A percentile compares a stretch with the other conserved stretches of the same genome.
These are phyloP conservation scores for Andrena dorsata DNA, from an alignment of 2,888 invertebrate species.

Conservation along the genomic window DNA sequence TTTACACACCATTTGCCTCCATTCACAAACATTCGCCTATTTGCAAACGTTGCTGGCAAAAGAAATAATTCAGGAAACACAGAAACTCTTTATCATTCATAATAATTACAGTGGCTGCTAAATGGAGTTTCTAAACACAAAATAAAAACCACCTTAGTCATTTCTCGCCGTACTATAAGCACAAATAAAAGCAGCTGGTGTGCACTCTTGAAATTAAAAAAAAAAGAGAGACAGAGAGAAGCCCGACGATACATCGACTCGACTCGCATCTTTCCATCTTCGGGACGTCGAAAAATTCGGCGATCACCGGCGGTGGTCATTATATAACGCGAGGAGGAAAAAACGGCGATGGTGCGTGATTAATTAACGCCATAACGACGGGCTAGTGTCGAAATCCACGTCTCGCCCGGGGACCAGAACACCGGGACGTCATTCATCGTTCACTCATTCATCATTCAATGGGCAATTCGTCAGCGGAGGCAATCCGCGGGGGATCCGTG, in stretches of 20 bases:
- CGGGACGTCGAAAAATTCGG: background rate
- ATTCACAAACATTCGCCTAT: too few species aligned
- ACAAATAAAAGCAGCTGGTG: background rate
- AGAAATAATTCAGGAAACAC: too few species aligned
- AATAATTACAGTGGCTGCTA: too few species aligned
- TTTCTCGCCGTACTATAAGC: too few species aligned
- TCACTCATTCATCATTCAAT: constrained; percentile 47
- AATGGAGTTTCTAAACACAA: too few species aligned
- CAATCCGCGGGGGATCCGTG: constrained; percentile 46
- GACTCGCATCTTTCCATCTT: background rate
- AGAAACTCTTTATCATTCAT: too few species aligned
- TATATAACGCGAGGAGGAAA: constrained; percentile 22
- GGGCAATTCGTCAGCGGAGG: constrained; percentile 44
- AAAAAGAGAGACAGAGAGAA: too few species aligned
- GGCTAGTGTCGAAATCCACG: constrained; percentile 43
- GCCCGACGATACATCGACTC: background rate
- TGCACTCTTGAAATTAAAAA: background rate
- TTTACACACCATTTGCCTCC: too few species aligned
- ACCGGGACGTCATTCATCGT: constrained; percentile 47
- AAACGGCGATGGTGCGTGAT: constrained; percentile 38
- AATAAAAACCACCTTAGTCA: too few species aligned
- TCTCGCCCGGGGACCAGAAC: constrained; percentile 11
- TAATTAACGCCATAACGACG: constrained; percentile 54
- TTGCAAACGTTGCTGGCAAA: too few species aligned
- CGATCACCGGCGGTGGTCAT: background rate